A percentile compares a stretch with the other conserved stretches of the same genome.
Conservation (phyloP, 2,113 vertebrate genomes). For the Thamnaconus septentrionalis region DNA sequence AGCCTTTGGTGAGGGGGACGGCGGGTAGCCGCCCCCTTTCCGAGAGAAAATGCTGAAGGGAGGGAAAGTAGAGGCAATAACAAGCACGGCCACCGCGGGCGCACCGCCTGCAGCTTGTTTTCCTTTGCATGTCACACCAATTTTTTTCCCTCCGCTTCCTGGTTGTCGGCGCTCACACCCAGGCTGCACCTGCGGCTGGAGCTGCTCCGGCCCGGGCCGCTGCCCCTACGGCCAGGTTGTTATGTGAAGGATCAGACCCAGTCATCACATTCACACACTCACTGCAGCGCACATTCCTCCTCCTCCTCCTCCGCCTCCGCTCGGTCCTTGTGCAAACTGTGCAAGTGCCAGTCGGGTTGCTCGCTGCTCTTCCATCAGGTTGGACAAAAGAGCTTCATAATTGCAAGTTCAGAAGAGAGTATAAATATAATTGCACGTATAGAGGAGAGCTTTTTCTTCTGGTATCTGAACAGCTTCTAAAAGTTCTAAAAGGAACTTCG, state of each 20-base stretch:
- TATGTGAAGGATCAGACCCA: slow-evolving; percentile 40
- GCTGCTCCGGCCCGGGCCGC: slow-evolving; percentile 64
- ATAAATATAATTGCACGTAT: too few relatives aligned
- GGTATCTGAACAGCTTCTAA: too few relatives aligned
- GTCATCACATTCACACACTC: slow-evolving; percentile 38
- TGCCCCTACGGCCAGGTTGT: slow-evolving; percentile 34
- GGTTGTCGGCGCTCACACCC: slow-evolving; percentile 61
- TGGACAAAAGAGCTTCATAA: too few relatives aligned
- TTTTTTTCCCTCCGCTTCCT: slow-evolving; percentile 8
- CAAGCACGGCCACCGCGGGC: slow-evolving; percentile 36
- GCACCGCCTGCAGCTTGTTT: slow-evolving; percentile 65
- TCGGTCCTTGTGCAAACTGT: slow-evolving; percentile 30
- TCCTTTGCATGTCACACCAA: slow-evolving; percentile 64
- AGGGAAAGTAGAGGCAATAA: slow-evolving; percentile 36
- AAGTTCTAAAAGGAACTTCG: too few relatives aligned
- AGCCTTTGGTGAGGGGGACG: slow-evolving; percentile 20
- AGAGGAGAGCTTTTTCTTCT: too few relatives aligned
- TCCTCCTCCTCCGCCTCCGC: neutral
- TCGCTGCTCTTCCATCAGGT: too few relatives aligned
- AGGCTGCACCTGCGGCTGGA: slow-evolving; percentile 83
- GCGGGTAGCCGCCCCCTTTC: slow-evolving; percentile 3
- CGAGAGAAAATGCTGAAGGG: slow-evolving; percentile 31
- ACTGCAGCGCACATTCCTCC: slow-evolving; percentile 55
- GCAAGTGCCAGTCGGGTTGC: slow-evolving; percentile 12
- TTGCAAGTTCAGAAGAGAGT: too few relatives aligned